A percentile compares a stretch with the other conserved stretches of the same genome.
Evolutionary conservation across 2,888 invertebrate species (phyloP).

Genomic region (Tenthredo distinguenda): DNA sequence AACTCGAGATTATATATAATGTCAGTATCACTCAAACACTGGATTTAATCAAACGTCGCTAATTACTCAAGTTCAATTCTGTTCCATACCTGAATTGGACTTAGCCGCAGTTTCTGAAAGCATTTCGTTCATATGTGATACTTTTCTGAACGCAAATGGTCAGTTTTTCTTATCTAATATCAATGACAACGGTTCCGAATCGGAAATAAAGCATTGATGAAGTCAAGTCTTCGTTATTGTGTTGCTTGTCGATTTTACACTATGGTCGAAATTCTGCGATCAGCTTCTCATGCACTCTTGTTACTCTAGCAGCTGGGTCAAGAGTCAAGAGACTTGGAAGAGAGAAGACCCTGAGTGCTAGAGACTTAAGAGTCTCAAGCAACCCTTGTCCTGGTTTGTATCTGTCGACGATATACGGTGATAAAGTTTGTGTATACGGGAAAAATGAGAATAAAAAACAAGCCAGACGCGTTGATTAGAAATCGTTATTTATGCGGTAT

Average conservation of each 20-base stretch:
- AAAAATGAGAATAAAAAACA: not conserved
- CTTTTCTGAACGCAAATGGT: not conserved
- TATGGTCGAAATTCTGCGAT: not conserved
- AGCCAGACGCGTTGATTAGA: not conserved
- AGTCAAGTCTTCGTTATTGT: not conserved
- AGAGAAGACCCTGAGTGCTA: conserved; percentile 17
- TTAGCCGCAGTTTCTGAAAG: not conserved
- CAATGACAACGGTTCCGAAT: not conserved
- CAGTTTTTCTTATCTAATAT: not conserved
- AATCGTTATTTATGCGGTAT: not conserved
- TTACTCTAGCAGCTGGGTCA: conserved; percentile 26
- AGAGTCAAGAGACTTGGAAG: conserved; percentile 24
- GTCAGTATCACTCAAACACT: not conserved
- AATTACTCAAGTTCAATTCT: not conserved
- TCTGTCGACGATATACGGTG: conserved; percentile 41
- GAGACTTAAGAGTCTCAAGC: conserved; percentile 33
- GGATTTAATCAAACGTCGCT: conserved; percentile 4
- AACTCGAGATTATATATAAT: not conserved
- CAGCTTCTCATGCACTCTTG: conserved; percentile 2
- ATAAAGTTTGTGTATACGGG: conserved; percentile 11
- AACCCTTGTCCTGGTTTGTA: conserved; percentile 47
- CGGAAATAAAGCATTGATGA: not conserved
- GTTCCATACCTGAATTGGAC: not conserved
- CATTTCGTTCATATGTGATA: not conserved
- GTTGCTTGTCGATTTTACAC: not conserved